Evolutionary conservation across 1,140 invertebrate species (phyloP).

Genomic region (Rhynchophorus ferrugineus): DNA sequence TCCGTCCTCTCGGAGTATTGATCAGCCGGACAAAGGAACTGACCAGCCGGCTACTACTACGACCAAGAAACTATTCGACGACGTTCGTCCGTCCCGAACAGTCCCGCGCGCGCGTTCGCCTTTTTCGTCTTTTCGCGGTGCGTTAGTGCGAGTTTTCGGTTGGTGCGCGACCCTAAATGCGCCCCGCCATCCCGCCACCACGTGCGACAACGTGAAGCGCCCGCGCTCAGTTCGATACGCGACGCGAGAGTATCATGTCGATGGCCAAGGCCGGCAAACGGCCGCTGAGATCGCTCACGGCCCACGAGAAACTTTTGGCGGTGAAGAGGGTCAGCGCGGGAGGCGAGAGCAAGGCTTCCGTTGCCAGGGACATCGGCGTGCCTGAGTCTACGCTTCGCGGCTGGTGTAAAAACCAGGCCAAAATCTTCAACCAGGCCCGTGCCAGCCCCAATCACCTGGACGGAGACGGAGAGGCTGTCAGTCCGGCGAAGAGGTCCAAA

Average conservation of each 20-base stretch:
- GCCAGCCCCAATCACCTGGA: constrained; percentile 38
- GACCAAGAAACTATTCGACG: constrained; percentile 35
- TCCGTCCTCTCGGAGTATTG: constrained; percentile 37
- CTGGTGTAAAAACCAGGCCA: constrained; percentile 79
- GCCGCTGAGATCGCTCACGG: constrained; percentile 59
- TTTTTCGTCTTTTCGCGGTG: not conserved
- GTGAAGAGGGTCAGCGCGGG: constrained; percentile 72
- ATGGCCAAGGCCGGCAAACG: constrained; percentile 51
- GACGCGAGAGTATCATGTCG: constrained; percentile 15
- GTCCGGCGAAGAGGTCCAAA: constrained; percentile 42
- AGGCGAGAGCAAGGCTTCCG: constrained; percentile 74
- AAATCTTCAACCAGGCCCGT: constrained; percentile 61
- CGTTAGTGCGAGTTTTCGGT: no score
- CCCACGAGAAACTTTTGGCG: constrained; percentile 68
- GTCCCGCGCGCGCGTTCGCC: not conserved
- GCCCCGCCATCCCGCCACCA: not conserved
- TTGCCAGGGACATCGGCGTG: constrained; percentile 71
- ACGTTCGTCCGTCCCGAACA: constrained; percentile 11
- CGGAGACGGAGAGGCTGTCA: not conserved
- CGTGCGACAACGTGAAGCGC: constrained; percentile 1
- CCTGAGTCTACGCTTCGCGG: constrained; percentile 74
- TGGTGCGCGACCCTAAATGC: no score
- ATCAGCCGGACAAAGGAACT: constrained; percentile 42
- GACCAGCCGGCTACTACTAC: constrained; percentile 32
- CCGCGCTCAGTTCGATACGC: not conserved